Conservation (phyloP, 2,113 vertebrate genomes). For the Picathartes gymnocephalus region DNA sequence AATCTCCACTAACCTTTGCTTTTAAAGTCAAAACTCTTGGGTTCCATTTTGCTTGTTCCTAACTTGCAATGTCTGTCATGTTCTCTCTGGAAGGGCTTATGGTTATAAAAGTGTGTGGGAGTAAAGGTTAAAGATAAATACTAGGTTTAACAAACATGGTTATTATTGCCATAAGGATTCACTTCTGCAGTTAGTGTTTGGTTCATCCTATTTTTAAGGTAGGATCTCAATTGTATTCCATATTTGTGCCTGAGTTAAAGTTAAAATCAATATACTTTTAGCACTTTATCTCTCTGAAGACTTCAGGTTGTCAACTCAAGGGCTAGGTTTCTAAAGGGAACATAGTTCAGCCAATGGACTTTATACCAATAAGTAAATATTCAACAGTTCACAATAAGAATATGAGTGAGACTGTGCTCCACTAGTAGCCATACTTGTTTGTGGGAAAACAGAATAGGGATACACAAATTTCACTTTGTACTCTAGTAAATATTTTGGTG, state of each 20-base stretch:
- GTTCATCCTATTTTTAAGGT: background rate
- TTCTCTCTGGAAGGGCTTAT: background rate
- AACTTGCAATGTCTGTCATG: background rate
- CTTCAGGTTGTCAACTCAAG: background rate
- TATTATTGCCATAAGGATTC: background rate
- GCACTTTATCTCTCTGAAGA: background rate
- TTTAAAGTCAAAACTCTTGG: background rate
- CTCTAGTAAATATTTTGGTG: background rate
- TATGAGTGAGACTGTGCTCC: background rate
- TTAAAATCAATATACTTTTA: background rate
- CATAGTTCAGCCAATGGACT: background rate
- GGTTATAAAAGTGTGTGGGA: background rate
- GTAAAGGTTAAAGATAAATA: conserved; percentile 41
- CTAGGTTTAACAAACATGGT: background rate
- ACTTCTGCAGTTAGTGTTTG: background rate
- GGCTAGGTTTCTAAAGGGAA: background rate
- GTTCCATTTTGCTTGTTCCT: background rate
- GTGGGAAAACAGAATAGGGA: background rate
- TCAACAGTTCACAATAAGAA: background rate
- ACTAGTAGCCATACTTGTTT: background rate
- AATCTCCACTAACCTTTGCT: background rate
- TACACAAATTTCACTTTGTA: background rate
- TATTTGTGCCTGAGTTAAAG: background rate
- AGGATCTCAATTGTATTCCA: background rate
- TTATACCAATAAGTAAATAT: background rate